phyloP scores from a whole-genome alignment of 2,113 vertebrate species.

The Origma solitaria region DNA sequence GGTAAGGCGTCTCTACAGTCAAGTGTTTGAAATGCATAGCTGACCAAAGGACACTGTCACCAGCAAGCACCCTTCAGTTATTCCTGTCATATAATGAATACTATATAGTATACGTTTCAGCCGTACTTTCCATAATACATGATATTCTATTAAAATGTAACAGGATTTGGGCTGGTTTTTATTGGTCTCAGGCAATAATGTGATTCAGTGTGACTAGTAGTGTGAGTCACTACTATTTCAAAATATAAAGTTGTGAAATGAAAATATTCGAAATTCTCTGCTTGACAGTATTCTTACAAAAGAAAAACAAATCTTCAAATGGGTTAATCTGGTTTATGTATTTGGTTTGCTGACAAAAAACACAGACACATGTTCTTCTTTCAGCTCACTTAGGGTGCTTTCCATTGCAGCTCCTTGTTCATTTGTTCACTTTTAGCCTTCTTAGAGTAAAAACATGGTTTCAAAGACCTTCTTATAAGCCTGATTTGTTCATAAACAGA shows the following conservation, averaged over 20 bases:
- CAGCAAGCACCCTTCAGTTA: not conserved
- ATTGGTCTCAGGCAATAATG: not conserved
- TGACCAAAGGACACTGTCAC: not conserved
- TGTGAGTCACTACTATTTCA: not conserved
- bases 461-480: not conserved
- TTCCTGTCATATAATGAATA: not conserved
- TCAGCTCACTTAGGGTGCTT: not conserved
- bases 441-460: not conserved
- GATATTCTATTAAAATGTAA: not conserved
- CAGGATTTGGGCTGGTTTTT: accelerated
- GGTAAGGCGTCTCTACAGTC: not conserved
- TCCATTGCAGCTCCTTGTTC: not conserved
- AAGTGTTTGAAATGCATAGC: not conserved
- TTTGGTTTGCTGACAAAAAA: not conserved
- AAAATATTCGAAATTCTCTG: not conserved
- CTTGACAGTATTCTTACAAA: not conserved
- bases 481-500: not conserved
- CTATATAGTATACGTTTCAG: not conserved
- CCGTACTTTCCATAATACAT: not conserved
- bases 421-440: not conserved
- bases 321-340: not conserved
- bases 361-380: accelerated
- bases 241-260: not conserved
- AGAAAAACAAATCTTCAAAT: not conserved
- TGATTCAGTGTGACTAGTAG: not conserved